Base-by-base conservation (phyloP, 1,140 invertebrate species). In the Anastrepha ludens region DNA sequence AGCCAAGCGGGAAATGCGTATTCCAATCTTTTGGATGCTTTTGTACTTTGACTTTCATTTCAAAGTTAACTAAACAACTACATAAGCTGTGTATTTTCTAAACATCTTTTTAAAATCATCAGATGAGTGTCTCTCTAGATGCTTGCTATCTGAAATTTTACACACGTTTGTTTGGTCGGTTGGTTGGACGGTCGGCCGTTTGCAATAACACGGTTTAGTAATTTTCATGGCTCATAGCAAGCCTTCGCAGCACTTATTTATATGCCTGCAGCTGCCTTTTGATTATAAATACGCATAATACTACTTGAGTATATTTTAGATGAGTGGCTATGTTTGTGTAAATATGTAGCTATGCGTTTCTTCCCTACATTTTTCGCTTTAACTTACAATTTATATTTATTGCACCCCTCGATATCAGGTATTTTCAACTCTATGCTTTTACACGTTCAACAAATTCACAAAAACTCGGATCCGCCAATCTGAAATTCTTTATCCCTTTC, bases 121-220 rank as follows among this genome's bases (percentile, higher is more conserved):
- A 67, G 65, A 29, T 29, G 29, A 29, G 15, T 41, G 2, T 64
- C 17, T 64, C 65, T 13, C 29, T 39, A 67, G 39, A 39, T 67
- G 29, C 3, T 67, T 67, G 8, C 20, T 39, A 67, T 67, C 20
- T 67, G 65, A 67, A 39, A 67, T 41, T 67, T 9, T 39, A 41
- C 65, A 20, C 62, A 64, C 62, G 62, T 17, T 6, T 20, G 20
- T 67, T 67, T 9, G 39, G 39, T 41, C 9, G 65, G 20, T 67
- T 67, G 29, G 65, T 39, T 64, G 17, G 62, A 41, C 9, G 20
- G 29, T 50, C 1, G 44, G 41, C 47, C n/a, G 7, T 67, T 85
- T 67, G 90, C 91, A 92, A 92, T 92, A 92, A 91, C 91, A 92
- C 91, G 91, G 90, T 90, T 91, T 91, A 90, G 91, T 92, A 92